Evolutionary conservation across 2,797 vertebrate species (phyloP).

Genomic region (Pygocentrus nattereri): DNA sequence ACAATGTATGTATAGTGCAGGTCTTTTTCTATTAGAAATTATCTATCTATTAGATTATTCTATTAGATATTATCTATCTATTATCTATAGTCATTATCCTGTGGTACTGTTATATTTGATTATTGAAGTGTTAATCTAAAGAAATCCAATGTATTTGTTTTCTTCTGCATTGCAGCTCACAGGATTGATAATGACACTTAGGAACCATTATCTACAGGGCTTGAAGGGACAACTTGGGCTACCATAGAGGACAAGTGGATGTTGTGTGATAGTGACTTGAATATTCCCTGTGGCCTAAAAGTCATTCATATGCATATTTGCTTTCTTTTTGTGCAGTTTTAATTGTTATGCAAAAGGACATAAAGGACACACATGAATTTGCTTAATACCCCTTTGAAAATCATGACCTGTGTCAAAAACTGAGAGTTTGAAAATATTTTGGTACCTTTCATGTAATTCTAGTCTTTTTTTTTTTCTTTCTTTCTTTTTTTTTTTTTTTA

Average conservation of each 20-base stretch:
- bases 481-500: conserved; percentile 44
- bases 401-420: conserved; percentile 30
- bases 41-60: too few relatives aligned
- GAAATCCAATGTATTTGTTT: conserved; percentile 18
- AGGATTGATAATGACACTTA: conserved; percentile 95
- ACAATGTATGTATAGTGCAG: conserved; percentile 88
- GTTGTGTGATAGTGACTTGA: conserved; percentile 69
- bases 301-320: conserved; percentile 65
- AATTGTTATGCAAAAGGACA: conserved; percentile 45
- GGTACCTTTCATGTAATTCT: conserved; percentile 49
- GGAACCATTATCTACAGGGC: conserved; percentile 60
- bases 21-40: neutral
- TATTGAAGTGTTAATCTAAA: neutral
- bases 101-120: too few relatives aligned
- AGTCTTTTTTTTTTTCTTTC: conserved; percentile 48
- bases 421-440: conserved; percentile 22
- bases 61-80: too few relatives aligned
- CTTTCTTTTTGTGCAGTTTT: conserved; percentile 68
- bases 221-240: conserved; percentile 63
- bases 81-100: too few relatives aligned
- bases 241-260: conserved; percentile 65
- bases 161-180: conserved; percentile 84
- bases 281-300: conserved; percentile 66
- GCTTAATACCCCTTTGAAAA: conserved; percentile 16
- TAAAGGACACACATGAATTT: conserved; percentile 43